Evolutionary conservation across 2,888 invertebrate species (phyloP), one percentile per base, ranked within the genome.

Genomic region (Automeris io): DNA sequence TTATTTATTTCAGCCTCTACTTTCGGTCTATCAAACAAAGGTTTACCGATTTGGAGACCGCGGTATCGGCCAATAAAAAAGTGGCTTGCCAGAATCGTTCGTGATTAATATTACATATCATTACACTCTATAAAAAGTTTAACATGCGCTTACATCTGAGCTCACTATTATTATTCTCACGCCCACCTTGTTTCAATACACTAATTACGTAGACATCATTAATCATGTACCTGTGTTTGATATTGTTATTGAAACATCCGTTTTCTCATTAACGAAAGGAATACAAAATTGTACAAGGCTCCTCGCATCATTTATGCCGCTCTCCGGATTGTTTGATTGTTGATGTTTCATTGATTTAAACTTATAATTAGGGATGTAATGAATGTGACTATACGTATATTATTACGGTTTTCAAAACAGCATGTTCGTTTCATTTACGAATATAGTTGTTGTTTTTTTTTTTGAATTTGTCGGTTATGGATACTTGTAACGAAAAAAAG

Each of bases 181-280:
- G 68, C 54, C 52, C 41, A 41, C 45, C 44, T 49, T 55, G 54
- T 54, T 54, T 56, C 46, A 48, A 47, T 48, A 46, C 49, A 53
- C 46, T 64, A 68, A 68, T 70, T 62, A 58, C 52, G 39, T 37
- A 45, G 41, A 43, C 42, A 46, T 56, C 64, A 70, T 70, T 62
- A 70, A 70, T 70, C 71, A 69, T 48, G 46, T 18, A 50, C 44
- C n/a, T n/a, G n/a, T n/a, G n/a, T n/a, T 49, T 49, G 44, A 44
- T 43, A 43, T 53, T 54, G 64, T 58, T 62, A 63, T 66, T 61
- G 53, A 49, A 53, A 57, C 52, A 66, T 70, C 65, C 65, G 61
- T 47, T 48, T 54, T 29, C 29, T 8, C 16, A 42, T 42, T 39
- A 42, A 24, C 42, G 25, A 35, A 38, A 35, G 26, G 37, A 29